These are phyloP conservation scores for Gallirallus australis DNA, from an alignment of 2,797 vertebrate species.

Conservation along the genomic window DNA sequence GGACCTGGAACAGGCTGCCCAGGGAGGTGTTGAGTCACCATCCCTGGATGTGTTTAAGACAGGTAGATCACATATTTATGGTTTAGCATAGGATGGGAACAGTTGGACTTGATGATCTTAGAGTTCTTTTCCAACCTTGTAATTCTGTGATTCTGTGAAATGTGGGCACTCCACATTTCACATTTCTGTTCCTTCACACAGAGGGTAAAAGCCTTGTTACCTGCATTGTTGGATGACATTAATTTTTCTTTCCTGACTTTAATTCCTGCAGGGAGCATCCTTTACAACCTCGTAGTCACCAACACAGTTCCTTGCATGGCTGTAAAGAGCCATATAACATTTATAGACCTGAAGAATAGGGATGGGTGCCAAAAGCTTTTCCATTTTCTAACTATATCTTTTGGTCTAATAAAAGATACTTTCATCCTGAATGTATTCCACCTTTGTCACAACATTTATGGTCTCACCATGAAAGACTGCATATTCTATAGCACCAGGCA, in stretches of 20 bases:
- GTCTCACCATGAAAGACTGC: not conserved
- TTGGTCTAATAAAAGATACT: not conserved
- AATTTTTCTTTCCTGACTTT: not conserved
- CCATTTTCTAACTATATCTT: not conserved
- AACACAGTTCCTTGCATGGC: accelerated
- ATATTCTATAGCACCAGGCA: not conserved
- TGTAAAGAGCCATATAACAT: not conserved
- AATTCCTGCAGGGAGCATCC: not conserved
- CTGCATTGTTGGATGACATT: not conserved
- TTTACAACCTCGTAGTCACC: not conserved
- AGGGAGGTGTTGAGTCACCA: too few relatives aligned
- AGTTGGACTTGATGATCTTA: too few relatives aligned
- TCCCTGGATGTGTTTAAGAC: too few relatives aligned
- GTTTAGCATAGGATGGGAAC: too few relatives aligned
- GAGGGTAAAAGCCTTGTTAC: not conserved
- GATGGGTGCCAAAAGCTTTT: not conserved
- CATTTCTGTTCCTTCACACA: not conserved
- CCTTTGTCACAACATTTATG: not conserved
- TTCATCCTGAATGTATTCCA: not conserved
- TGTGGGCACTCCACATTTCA: too few relatives aligned
- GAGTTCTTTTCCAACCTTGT: too few relatives aligned
- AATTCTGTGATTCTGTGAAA: too few relatives aligned
- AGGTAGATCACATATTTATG: too few relatives aligned
- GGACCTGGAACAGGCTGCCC: too few relatives aligned
- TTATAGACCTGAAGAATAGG: not conserved